These are phyloP conservation scores for Zaprionus lachaisei DNA, from an alignment of 1,140 invertebrate species.

Conservation along the genomic window DNA sequence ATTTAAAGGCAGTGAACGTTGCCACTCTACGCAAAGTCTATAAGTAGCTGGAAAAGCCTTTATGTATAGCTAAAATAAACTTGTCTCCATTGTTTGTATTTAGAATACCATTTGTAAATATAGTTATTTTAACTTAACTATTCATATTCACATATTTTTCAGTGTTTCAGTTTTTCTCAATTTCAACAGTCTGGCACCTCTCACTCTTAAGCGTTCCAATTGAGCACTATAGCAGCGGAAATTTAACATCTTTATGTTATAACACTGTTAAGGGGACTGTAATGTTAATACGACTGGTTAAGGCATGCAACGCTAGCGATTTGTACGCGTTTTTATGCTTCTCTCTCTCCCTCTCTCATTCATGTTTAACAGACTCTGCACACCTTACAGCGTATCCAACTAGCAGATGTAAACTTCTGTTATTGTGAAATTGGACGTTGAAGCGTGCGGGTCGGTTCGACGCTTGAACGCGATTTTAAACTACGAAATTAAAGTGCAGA, in stretches of 20 bases:
- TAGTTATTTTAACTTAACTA: neutral
- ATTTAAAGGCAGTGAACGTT: conserved; percentile 1
- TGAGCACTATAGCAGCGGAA: neutral
- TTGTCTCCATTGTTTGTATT: neutral
- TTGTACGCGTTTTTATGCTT: conserved; percentile 20
- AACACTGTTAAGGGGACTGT: neutral
- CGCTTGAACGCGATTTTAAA: conserved; percentile 18
- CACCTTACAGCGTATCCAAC: conserved; percentile 4
- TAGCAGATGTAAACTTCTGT: conserved; percentile 30
- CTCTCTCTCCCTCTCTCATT: conserved; percentile 1
- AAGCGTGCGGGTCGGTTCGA: conserved; percentile 23
- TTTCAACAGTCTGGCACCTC: neutral
- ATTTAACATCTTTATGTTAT: neutral
- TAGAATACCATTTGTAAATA: neutral
- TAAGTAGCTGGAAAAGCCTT: no score
- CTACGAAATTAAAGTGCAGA: conserved; percentile 32
- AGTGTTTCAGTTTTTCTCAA: neutral
- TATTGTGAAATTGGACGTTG: conserved; percentile 42
- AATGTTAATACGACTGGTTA: neutral
- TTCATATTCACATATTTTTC: neutral
- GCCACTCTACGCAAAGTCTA: conserved; percentile 23
- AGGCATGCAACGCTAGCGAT: conserved; percentile 6
- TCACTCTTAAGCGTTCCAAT: neutral
- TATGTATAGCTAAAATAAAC: neutral
- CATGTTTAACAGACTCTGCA: conserved; percentile 28